Evolutionary conservation across 2,888 invertebrate genomes (phyloP).

Genomic region (Dysmachus trigonus): DNA sequence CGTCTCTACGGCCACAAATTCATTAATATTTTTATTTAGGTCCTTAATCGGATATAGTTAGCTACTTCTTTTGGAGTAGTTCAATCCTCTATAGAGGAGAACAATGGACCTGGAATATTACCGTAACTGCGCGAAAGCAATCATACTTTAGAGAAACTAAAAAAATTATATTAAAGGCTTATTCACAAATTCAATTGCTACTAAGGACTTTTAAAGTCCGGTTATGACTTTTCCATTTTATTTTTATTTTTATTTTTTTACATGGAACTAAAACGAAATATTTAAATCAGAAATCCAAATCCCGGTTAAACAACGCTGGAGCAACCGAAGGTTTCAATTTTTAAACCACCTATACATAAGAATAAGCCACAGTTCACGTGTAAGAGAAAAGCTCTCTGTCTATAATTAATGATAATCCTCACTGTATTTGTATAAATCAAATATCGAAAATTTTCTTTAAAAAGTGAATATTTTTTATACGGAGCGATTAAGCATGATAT

Average conservation of each 20-base stretch:
- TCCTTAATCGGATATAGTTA: background rate
- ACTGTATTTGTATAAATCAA: constrained; percentile 39
- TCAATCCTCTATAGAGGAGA: background rate
- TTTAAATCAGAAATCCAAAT: background rate
- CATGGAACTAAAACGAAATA: background rate
- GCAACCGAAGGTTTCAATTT: background rate
- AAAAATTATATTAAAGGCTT: background rate
- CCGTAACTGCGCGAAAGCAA: background rate
- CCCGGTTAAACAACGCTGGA: background rate
- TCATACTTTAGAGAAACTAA: background rate
- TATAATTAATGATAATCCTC: background rate
- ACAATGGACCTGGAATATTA: background rate
- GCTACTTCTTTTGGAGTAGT: background rate
- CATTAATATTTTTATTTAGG: background rate
- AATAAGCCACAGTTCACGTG: background rate
- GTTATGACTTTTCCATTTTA: background rate
- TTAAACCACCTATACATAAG: background rate
- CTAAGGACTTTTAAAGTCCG: background rate
- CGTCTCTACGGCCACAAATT: background rate
- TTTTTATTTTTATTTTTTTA: no score
- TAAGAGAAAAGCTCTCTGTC: constrained; percentile 5
- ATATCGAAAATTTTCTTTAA: constrained; percentile 34
- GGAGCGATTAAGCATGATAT: constrained; percentile 47
- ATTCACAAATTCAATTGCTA: background rate
- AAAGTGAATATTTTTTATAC: constrained; percentile 44